These are phyloP conservation scores for Sphecodes monilicornis DNA, from an alignment of 2,888 invertebrate species.

Conservation along the genomic window DNA sequence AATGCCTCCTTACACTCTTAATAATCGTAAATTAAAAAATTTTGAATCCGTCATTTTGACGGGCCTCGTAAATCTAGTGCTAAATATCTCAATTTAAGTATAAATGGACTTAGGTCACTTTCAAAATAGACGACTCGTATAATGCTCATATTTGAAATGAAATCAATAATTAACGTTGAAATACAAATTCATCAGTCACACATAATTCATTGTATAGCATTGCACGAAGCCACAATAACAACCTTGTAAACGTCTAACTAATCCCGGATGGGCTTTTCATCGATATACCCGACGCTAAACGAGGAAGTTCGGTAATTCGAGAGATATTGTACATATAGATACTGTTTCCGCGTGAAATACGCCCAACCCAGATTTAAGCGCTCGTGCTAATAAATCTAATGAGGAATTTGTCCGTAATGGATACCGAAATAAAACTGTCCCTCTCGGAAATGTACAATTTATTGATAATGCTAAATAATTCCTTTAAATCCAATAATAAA, in stretches of 20 bases:
- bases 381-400: not conserved
- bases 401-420: not conserved
- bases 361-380: slow-evolving; percentile 6
- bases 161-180: not conserved
- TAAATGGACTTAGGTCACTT: no score
- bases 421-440: not conserved
- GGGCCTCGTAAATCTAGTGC: no score
- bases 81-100: no score
- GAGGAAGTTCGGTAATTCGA: slow-evolving; percentile 21
- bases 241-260: slow-evolving; percentile 10
- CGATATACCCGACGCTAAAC: not conserved
- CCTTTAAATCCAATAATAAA: not conserved
- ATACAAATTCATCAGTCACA: not conserved
- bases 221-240: not conserved
- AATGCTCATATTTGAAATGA: not conserved
- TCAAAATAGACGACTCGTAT: no score
- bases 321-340: no score
- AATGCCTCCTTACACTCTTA: no score
- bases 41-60: no score
- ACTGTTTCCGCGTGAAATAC: slow-evolving; percentile 15
- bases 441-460: not conserved
- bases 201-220: not conserved
- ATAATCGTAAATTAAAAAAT: no score
- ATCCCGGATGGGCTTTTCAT: not conserved
- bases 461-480: not conserved